Conservation (phyloP, 1,140 invertebrate genomes). For the Scaptomyza montana region DNA sequence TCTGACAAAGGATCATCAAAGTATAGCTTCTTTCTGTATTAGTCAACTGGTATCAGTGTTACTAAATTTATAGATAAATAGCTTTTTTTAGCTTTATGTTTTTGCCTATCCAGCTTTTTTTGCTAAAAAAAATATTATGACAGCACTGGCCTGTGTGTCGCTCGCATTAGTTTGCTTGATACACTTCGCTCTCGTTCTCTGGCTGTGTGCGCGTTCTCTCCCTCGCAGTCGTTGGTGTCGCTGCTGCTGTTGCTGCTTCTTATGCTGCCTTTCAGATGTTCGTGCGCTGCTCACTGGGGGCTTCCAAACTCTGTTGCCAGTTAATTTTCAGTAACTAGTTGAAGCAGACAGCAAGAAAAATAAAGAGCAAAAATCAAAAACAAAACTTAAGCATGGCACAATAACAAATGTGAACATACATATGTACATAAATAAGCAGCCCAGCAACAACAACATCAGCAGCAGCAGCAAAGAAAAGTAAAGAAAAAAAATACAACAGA, state of each 20-base stretch:
- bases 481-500: constrained; percentile 28
- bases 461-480: constrained; percentile 26
- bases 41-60: too few relatives aligned
- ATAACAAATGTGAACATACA: constrained; percentile 15
- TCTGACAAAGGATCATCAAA: too few relatives aligned
- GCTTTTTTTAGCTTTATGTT: too few relatives aligned
- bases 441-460: constrained; percentile 31
- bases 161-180: constrained; percentile 35
- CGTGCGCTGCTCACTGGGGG: constrained; percentile 61
- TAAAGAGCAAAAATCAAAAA: constrained; percentile 43
- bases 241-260: constrained; percentile 44
- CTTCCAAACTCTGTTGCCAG: constrained; percentile 75
- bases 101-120: too few relatives aligned
- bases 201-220: constrained; percentile 22
- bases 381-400: constrained; percentile 21
- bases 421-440: constrained; percentile 12
- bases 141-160: neutral
- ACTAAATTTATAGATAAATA: too few relatives aligned
- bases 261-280: constrained; percentile 59
- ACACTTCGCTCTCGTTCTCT: constrained; percentile 17
- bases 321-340: constrained; percentile 81
- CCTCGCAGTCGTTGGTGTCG: constrained; percentile 25
- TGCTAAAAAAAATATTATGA: too few relatives aligned
- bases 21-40: too few relatives aligned
- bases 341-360: constrained; percentile 77